Evolutionary conservation across 2,113 vertebrate genomes (phyloP).

Genomic region (Indicator indicator): DNA sequence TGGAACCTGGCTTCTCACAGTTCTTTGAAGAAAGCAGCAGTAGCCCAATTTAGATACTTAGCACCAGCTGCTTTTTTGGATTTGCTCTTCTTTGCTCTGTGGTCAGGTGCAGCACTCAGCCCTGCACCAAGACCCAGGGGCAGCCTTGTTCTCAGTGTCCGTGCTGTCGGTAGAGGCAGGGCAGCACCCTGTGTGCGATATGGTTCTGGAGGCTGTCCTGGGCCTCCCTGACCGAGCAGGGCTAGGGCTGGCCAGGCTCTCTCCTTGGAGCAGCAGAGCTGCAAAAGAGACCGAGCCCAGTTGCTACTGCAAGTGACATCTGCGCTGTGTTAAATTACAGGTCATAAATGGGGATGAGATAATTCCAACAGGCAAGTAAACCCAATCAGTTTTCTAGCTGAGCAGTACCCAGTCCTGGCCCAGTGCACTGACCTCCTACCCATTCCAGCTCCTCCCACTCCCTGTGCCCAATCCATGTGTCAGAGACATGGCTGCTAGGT

Average conservation of each 20-base stretch:
- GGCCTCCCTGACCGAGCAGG: not conserved
- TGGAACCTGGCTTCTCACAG: not conserved
- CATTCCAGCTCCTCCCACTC: constrained; percentile 82
- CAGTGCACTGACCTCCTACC: constrained; percentile 76
- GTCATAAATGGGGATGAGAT: constrained; percentile 92
- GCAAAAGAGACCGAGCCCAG: constrained; percentile 56
- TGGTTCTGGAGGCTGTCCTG: not conserved
- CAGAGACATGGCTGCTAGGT: not conserved
- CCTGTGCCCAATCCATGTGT: not conserved
- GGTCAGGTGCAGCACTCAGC: not conserved
- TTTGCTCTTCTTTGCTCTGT: not conserved
- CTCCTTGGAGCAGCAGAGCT: constrained; percentile 48
- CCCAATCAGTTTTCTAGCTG: constrained; percentile 78
- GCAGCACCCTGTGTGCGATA: fast-evolving
- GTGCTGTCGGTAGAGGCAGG: not conserved
- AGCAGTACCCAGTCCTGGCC: constrained; percentile 79
- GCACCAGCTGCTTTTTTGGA: not conserved
- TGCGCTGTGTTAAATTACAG: constrained; percentile 94
- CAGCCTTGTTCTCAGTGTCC: not conserved
- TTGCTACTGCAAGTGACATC: constrained; percentile 78
- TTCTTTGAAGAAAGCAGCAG: not conserved
- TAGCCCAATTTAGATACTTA: fast-evolving
- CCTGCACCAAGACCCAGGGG: fast-evolving
- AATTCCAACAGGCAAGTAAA: constrained; percentile 94
- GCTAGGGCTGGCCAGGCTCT: not conserved